phyloP scores from a whole-genome alignment of 1,140 invertebrate species.

The silkworm (Bombyx mori) region ASM3026992v2 NC_085129.1:7837501-7838000 shows the following conservation, averaged over 20 bases:
- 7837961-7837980: slow-evolving; percentile 32
- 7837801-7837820: slow-evolving; percentile 29
- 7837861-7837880: slow-evolving; percentile 71
- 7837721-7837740: background rate
- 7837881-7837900: slow-evolving; percentile 57
- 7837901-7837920: slow-evolving; percentile 63
- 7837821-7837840: slow-evolving; percentile 44
- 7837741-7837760: slow-evolving; percentile 21
- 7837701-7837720: slow-evolving; percentile 7
- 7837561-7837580: too few relatives aligned
- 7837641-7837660: too few relatives aligned
- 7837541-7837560: too few relatives aligned
- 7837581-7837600: too few relatives aligned
- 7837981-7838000: slow-evolving; percentile 21
- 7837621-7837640: too few relatives aligned
- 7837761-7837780: slow-evolving; percentile 24
- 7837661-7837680: slow-evolving; percentile 3
- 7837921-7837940: slow-evolving; percentile 28
- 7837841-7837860: slow-evolving; percentile 62
- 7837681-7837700: slow-evolving; percentile 2
- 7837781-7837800: slow-evolving; percentile 23
- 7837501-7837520: too few relatives aligned
- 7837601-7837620: too few relatives aligned
- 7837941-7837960: slow-evolving; percentile 38
- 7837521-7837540: too few relatives aligned